A percentile compares a stretch with the other conserved stretches of the same genome.
Evolutionary conservation across 2,797 vertebrate genomes (phyloP).

Genomic region (Coreius guichenoti): DNA sequence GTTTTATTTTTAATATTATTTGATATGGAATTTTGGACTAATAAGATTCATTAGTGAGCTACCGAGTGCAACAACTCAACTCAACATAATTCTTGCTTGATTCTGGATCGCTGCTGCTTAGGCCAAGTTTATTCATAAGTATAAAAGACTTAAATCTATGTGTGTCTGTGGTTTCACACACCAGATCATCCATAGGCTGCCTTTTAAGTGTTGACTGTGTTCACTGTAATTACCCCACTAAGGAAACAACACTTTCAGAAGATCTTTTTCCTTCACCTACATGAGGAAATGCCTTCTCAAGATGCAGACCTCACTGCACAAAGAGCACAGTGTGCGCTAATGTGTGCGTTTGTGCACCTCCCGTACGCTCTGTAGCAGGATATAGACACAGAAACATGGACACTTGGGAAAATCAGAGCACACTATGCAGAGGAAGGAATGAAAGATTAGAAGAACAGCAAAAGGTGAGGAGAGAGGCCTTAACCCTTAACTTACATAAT

Average conservation of each 20-base stretch:
- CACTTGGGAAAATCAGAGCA: constrained; percentile 38
- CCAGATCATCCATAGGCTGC: constrained; percentile 69
- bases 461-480: constrained; percentile 14
- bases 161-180: constrained; percentile 57
- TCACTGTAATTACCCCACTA: constrained; percentile 66
- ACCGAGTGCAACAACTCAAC: background rate
- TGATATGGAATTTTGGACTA: background rate
- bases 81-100: constrained; percentile 39
- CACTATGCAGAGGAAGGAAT: constrained; percentile 27
- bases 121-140: constrained; percentile 35
- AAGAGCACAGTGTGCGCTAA: constrained; percentile 59
- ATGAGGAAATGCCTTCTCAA: constrained; percentile 54
- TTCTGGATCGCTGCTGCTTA: constrained; percentile 56
- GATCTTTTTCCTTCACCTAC: constrained; percentile 72
- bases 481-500: constrained; percentile 6
- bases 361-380: constrained; percentile 46
- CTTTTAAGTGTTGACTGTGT: constrained; percentile 73
- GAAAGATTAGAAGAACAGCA: constrained; percentile 30
- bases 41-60: constrained; percentile 38
- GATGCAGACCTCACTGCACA: constrained; percentile 52
- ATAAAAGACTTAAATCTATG: background rate
- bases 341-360: constrained; percentile 29
- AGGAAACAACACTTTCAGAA: constrained; percentile 79
- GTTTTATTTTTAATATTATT: background rate
- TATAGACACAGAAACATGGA: constrained; percentile 46